Percentiles rank a stretch among this genome's conserved stretches.
Evolutionary conservation across 2,797 vertebrate species (phyloP).

Genomic region (Scolopax rusticola): DNA sequence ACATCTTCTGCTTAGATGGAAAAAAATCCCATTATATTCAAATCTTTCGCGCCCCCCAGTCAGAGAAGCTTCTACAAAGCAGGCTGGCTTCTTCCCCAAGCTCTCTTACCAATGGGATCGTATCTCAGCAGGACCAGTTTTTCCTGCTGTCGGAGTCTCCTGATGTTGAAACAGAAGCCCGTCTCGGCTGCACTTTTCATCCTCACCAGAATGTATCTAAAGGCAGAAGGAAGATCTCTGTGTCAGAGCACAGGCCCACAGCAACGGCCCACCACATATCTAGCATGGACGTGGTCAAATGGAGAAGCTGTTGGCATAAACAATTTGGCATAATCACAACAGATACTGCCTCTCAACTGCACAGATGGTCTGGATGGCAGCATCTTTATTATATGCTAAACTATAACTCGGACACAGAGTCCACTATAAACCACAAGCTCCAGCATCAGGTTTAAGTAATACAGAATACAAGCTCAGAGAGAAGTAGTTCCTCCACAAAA

Average conservation of each 20-base stretch:
- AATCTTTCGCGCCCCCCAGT: neutral
- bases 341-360: neutral
- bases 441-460: neutral
- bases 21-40: neutral
- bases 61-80: neutral
- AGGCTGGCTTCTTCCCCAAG: neutral
- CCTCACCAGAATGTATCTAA: slow-evolving; percentile 90
- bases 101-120: slow-evolving; percentile 92
- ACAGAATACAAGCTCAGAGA: neutral
- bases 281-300: neutral
- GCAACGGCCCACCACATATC: fast-evolving
- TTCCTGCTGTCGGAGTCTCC: slow-evolving; percentile 86
- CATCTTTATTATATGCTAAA: neutral
- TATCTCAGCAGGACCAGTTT: slow-evolving; percentile 90
- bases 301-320: neutral
- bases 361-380: neutral
- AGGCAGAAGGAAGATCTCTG: slow-evolving; percentile 34
- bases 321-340: neutral
- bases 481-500: neutral
- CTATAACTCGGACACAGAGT: neutral
- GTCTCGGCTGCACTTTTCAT: slow-evolving; percentile 94
- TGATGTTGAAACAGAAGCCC: slow-evolving; percentile 88
- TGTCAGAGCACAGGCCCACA: neutral
- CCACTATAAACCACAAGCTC: neutral
- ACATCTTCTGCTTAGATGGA: slow-evolving; percentile 5